These are phyloP conservation scores for Enoplosus armatus DNA, from an alignment of 2,797 vertebrate species.

Conservation along the genomic window DNA sequence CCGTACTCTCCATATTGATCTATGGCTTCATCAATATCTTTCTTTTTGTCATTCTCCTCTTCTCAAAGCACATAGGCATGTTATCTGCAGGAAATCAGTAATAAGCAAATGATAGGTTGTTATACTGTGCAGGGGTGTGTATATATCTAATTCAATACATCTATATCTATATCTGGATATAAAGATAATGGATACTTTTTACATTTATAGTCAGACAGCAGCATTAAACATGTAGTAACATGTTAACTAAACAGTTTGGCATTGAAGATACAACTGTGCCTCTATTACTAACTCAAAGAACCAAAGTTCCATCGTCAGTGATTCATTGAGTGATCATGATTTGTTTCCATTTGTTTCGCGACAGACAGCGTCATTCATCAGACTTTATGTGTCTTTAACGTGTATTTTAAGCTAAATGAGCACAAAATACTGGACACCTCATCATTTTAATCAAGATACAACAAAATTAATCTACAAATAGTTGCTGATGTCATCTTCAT, in stretches of 20 bases:
- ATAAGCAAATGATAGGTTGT: not conserved
- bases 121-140: constrained; percentile 6
- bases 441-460: not conserved
- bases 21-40: not conserved
- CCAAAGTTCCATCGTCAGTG: not conserved
- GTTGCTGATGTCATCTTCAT: not conserved
- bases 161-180: not conserved
- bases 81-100: not conserved
- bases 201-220: not conserved
- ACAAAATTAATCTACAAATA: not conserved
- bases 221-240: not conserved
- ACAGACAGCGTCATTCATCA: not conserved
- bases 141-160: not conserved
- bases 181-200: not conserved
- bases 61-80: not conserved
- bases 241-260: not conserved
- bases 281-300: not conserved
- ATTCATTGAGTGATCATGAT: too few species aligned
- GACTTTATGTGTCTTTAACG: not conserved
- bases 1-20: not conserved
- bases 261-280: not conserved
- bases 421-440: not conserved
- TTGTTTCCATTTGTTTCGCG: not conserved
- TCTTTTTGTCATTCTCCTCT: not conserved
- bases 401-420: not conserved